A percentile compares a stretch with the other conserved stretches of the same genome.
phyloP scores from a whole-genome alignment of 1,140 invertebrate genomes.

The Tetranychus cinnabarinus region DNA sequence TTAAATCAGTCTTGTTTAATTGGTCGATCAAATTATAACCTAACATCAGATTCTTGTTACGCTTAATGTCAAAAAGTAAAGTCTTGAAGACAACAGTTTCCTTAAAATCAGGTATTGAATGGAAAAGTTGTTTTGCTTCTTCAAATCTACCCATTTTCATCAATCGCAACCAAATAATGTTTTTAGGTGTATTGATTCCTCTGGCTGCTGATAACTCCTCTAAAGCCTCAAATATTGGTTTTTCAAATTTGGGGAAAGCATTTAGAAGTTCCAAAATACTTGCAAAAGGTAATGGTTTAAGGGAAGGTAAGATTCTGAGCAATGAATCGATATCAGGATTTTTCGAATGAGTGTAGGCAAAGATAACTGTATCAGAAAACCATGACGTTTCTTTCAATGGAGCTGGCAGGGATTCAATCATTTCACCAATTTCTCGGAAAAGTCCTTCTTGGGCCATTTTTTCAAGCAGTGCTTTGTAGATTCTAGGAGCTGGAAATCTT shows the following conservation, averaged over 20 bases:
- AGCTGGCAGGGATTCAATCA: background rate
- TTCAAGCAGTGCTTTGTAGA: background rate
- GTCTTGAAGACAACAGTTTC: background rate
- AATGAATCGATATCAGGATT: background rate
- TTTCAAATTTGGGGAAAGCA: background rate
- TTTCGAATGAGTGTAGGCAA: background rate
- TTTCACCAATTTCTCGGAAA: background rate
- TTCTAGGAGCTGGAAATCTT: conserved; percentile 2
- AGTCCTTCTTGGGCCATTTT: conserved; percentile 5
- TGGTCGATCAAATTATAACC: conserved; percentile 3
- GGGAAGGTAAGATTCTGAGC: background rate
- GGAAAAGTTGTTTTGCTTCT: conserved; percentile 2
- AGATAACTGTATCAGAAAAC: background rate
- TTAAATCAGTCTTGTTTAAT: conserved; percentile 3
- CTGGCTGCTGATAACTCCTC: background rate
- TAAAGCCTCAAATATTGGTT: background rate
- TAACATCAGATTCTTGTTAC: conserved; percentile 1
- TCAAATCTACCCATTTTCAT: conserved; percentile 4
- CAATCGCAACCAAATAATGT: conserved; percentile 8
- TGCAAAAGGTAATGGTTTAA: conserved; percentile 1
- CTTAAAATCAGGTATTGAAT: background rate
- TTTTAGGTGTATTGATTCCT: background rate
- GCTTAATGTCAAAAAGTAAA: background rate
- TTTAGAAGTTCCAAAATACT: background rate
- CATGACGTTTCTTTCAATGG: background rate